phyloP scores from a whole-genome alignment of 2,113 vertebrate genomes.

The Pardalotus punctatus region DNA sequence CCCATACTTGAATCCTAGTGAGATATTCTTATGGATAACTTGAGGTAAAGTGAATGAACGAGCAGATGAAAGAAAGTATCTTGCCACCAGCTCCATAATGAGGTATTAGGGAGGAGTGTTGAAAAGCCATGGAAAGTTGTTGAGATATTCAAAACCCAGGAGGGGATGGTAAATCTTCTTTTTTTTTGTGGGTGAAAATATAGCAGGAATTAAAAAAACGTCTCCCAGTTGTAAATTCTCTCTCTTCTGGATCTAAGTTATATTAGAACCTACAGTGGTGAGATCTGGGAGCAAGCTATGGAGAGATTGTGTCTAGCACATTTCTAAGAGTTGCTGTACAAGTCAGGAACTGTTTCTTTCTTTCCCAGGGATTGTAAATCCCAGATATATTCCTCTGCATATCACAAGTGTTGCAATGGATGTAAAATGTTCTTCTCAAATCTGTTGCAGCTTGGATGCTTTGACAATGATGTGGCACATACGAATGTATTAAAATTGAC shows the following conservation, averaged over 20 bases:
- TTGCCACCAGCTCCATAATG: conserved; percentile 19
- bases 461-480: neutral
- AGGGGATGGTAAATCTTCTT: neutral
- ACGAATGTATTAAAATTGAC: neutral
- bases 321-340: neutral
- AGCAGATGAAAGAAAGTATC: conserved; percentile 46
- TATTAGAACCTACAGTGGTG: neutral
- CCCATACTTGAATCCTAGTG: neutral
- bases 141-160: conserved; percentile 35
- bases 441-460: neutral
- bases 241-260: neutral
- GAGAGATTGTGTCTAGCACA: neutral
- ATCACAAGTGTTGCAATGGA: neutral
- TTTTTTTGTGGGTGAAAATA: neutral
- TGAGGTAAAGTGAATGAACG: neutral
- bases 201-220: neutral
- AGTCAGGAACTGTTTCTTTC: neutral
- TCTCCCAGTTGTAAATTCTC: neutral
- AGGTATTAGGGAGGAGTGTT: conserved; percentile 36
- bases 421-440: neutral
- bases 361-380: neutral
- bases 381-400: neutral
- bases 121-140: conserved; percentile 9
- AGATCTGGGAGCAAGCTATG: neutral
- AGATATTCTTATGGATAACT: neutral